Evolutionary conservation across 2,888 invertebrate species (phyloP), one percentile per base, ranked within the genome.

Genomic region (Spicauda simplicius): DNA sequence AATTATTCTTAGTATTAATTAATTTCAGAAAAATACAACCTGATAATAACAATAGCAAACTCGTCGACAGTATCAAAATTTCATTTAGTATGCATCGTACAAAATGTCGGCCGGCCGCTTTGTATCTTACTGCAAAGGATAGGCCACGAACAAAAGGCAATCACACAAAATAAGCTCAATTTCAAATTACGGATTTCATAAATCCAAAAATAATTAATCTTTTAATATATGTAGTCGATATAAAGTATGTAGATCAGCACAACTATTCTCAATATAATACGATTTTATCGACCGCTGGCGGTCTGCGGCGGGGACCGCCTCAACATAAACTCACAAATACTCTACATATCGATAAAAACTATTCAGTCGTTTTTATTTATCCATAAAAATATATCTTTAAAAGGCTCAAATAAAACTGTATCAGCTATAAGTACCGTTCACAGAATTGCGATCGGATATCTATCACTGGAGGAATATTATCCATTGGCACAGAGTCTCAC

Each of bases 351-450:
- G 89, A 91, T 91, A 90, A 91, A 87, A 91, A 91, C 91, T 93
- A 93, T 89, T 93, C 93, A 93, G 93, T 93, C 93, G 90, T 91
- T 91, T 91, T 91, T 86, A 86, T 90, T 91, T 91, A 91, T 89
- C 84, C 90, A 90, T 91, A 91, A 91, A 92, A 91, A 92, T 91
- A 91, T 90, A 91, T 91, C 88, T 91, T 91, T 90, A 89, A 88
- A 90, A 90, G 92, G 92, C 91, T 92, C 91, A 91, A 92, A 91
- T 86, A 86, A 91, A 91, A 89, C 88, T 85, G 88, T 83, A 82
- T 80, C 80, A 82, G 82, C 80, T 81, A 79, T 83, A 79, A 78
- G 80, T 79, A 82, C 82, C 80, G 82, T 77, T 83, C 83, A 82
- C 81, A 79, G 74, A 73, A 72, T 69, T 75, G 82, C 81, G 80